Evolutionary conservation across 2,888 invertebrate genomes (phyloP), one percentile per base, ranked within the genome.

Genomic region (Drosophila antonietae): DNA sequence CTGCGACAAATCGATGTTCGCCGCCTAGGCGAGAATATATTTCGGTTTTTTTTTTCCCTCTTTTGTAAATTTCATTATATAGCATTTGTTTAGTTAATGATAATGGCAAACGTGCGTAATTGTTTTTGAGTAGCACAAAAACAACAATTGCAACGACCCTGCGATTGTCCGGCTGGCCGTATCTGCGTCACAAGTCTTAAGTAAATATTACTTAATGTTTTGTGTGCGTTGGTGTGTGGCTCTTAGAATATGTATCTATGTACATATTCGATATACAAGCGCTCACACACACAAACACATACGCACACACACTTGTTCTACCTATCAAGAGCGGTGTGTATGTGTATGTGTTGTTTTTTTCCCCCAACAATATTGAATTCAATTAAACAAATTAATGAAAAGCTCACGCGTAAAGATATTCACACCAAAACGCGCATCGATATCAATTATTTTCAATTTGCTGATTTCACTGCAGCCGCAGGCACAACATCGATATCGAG

Each of bases 161-260:
- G 69, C 55, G 37, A 28, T 23, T 46, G 35, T 61, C 46, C 14
- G 33, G 39, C 35, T 59, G 23, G 37, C 43, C 55, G 37, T 37
- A 44, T 18, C 60, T 70, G 60, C 67, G 59, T 69, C 74, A 55
- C 58, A 66, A 31, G 35, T 67, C 41, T 33, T 64, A 68, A 83
- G 83, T 88, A 83, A 84, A 84, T 89, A 84, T 84, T 84, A 89
- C 83, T 84, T 89, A 84, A 84, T 84, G 81, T 75, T 85, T 79
- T 73, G 23, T 41, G 71, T 85, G 75, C 75, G 77, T 88, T 73
- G 64, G 77, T 86, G 88, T 83, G 88, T 75, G 35, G 35, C 67
- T 56, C 74, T 72, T 70, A 83, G 88, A 85, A 89, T 85, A 84
- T 87, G 88, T 89, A 89, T 84, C 78, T 89, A 73, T 76, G 70